Conservation (phyloP, 2,888 invertebrate genomes). For the Amphipyra tragopoginis region DNA sequence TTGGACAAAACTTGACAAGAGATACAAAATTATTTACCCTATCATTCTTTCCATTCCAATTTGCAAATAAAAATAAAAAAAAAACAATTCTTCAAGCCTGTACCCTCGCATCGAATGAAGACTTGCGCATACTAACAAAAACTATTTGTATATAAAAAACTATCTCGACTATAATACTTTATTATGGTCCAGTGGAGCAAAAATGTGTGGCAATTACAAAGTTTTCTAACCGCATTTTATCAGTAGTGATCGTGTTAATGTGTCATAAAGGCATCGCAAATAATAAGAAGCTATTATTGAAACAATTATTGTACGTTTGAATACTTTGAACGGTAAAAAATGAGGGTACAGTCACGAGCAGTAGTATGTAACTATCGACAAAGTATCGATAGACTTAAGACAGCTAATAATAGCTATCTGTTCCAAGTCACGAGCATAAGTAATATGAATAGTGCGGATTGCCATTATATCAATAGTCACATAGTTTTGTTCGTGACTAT, state of each 20-base stretch:
- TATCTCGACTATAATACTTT: constrained; percentile 40
- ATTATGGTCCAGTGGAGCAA: constrained; percentile 58
- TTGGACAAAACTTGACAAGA: background rate
- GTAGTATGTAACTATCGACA: constrained; percentile 10
- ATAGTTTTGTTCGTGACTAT: background rate
- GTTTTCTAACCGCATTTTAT: constrained; percentile 58
- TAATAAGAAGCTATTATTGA: constrained; percentile 51
- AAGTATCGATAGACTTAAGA: constrained; percentile 13
- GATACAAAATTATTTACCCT: background rate
- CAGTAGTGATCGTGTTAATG: constrained; percentile 50
- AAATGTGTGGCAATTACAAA: constrained; percentile 57
- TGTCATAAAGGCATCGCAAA: constrained; percentile 56
- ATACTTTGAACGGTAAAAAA: constrained; percentile 18
- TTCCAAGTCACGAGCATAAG: background rate
- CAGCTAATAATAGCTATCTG: constrained; percentile 26
- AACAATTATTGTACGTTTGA: constrained; percentile 34
- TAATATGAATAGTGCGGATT: background rate
- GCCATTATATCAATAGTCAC: background rate
- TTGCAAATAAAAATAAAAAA: background rate
- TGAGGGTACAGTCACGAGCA: constrained; percentile 3
- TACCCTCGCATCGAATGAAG: constrained; percentile 14
- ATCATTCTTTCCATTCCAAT: constrained; percentile 12
- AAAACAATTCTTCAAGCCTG: background rate
- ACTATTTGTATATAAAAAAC: constrained; percentile 52
- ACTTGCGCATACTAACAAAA: constrained; percentile 34